phyloP scores from a whole-genome alignment of 2,797 vertebrate genomes.

The Anas georgica region DNA sequence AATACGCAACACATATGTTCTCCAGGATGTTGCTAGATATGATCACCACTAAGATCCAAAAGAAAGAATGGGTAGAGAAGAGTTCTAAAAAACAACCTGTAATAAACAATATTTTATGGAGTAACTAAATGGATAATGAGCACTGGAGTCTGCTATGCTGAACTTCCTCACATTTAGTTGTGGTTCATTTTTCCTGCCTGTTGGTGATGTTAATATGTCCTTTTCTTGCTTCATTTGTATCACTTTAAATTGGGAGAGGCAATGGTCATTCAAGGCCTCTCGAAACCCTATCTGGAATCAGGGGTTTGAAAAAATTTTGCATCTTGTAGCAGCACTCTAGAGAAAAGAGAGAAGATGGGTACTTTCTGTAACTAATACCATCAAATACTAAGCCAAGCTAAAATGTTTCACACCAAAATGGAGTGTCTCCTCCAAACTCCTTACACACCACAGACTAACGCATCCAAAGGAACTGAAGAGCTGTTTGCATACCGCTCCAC shows the following conservation, averaged over 20 bases:
- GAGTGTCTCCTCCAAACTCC: not conserved
- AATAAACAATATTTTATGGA: not conserved
- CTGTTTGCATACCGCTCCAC: not conserved
- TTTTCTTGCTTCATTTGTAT: not conserved
- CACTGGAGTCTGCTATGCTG: not conserved
- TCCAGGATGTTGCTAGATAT: not conserved
- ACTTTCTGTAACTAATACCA: not conserved
- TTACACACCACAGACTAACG: not conserved
- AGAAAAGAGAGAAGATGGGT: not conserved
- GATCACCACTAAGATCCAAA: not conserved
- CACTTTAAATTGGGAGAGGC: not conserved
- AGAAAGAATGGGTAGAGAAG: not conserved
- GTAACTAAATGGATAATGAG: not conserved
- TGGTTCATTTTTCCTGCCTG: not conserved
- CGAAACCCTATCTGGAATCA: not conserved
- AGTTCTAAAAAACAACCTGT: not conserved
- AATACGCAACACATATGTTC: not conserved
- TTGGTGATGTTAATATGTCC: not conserved
- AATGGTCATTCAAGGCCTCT: not conserved
- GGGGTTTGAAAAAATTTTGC: not conserved
- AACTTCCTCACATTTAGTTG: not conserved
- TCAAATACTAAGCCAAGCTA: not conserved
- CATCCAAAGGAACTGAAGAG: not conserved
- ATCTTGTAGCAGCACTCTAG: accelerated
- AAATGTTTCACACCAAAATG: not conserved